phyloP scores from a whole-genome alignment of 2,797 vertebrate genomes.

The Champsocephalus esox region DNA sequence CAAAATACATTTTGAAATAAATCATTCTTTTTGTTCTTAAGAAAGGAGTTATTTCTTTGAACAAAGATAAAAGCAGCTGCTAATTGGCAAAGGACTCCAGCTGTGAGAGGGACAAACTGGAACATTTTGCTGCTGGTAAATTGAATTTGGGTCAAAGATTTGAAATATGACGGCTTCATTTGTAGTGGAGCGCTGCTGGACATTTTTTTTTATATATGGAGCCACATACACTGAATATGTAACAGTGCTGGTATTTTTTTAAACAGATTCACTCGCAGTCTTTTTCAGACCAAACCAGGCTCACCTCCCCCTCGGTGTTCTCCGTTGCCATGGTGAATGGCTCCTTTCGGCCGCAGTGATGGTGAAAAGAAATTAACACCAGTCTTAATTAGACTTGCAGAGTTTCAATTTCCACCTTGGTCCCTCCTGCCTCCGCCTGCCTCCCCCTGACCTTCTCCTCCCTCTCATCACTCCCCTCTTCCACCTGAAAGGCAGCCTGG shows the following conservation, averaged over 20 bases:
- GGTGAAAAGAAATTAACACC: constrained; percentile 81
- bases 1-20: not conserved
- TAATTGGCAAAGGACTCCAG: not conserved
- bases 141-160: constrained; percentile 12
- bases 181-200: not conserved
- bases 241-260: constrained; percentile 5
- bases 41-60: not conserved
- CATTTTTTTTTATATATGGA: not conserved
- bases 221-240: constrained; percentile 20
- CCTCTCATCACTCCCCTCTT: constrained; percentile 20
- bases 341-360: constrained; percentile 49
- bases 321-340: constrained; percentile 82
- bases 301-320: constrained; percentile 52
- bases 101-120: not conserved
- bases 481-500: constrained; percentile 39
- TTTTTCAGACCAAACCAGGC: constrained; percentile 6
- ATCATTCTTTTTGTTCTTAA: not conserved
- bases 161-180: not conserved
- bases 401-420: constrained; percentile 69
- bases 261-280: not conserved
- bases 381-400: constrained; percentile 75
- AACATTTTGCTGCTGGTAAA: not conserved
- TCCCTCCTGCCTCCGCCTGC: constrained; percentile 54
- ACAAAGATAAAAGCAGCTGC: not conserved
- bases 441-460: constrained; percentile 56